These are phyloP conservation scores for Trichogramma pretiosum DNA, from an alignment of 1,140 invertebrate genomes.

Conservation along the genomic window DNA sequence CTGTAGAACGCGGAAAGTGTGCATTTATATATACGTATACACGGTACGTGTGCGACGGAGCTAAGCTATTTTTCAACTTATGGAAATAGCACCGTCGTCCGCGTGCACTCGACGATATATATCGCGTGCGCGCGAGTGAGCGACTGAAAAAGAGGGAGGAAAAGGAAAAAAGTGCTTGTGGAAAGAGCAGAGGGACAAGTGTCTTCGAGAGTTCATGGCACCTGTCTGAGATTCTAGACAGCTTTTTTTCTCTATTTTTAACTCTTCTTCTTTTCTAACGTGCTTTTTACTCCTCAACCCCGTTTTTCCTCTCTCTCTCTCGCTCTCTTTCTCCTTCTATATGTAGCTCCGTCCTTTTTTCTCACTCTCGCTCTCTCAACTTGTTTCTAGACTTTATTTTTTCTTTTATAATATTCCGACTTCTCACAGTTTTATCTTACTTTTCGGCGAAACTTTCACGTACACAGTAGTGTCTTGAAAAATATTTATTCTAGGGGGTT, in stretches of 20 bases:
- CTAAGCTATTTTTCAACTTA: slow-evolving; percentile 39
- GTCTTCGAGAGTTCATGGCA: slow-evolving; percentile 16
- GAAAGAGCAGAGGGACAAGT: slow-evolving; percentile 14
- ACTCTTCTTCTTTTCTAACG: slow-evolving; percentile 20
- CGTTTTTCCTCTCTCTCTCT: not conserved
- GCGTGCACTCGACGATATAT: slow-evolving; percentile 9
- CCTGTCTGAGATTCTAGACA: slow-evolving; percentile 16
- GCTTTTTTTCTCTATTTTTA: slow-evolving; percentile 12
- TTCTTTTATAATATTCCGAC: too few relatives aligned
- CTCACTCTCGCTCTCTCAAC: not conserved
- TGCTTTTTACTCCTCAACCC: slow-evolving; percentile 4
- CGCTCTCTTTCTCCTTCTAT: not conserved
- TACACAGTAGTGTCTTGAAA: too few relatives aligned
- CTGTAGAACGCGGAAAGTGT: too few relatives aligned
- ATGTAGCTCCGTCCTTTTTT: not conserved
- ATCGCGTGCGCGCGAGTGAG: not conserved
- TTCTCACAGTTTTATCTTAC: too few relatives aligned
- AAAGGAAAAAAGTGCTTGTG: too few relatives aligned
- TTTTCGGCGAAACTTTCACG: too few relatives aligned
- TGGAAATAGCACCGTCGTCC: slow-evolving; percentile 34
- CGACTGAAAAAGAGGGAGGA: not conserved
- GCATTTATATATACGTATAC: too few relatives aligned
- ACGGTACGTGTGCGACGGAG: too few relatives aligned
- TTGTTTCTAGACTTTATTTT: not conserved
- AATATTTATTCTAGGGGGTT: too few relatives aligned